Evolutionary conservation across 1,140 invertebrate species (phyloP), one percentile per base, ranked within the genome.

Genomic region (Drosophila melanica): DNA sequence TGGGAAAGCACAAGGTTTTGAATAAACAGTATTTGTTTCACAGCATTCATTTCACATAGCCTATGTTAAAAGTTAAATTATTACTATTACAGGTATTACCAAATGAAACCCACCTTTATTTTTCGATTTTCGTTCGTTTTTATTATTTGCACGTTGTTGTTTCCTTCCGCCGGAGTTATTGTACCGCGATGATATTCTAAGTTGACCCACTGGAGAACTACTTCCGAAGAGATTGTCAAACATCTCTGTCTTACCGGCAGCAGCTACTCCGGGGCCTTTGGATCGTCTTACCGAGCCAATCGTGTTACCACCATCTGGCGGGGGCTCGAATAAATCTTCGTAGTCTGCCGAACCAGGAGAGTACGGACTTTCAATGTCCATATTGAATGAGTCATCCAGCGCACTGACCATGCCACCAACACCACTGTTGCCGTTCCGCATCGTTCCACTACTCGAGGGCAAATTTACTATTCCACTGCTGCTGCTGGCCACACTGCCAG

Each of bases 271-370:
- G 23, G 64, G 66, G 27, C 42, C 35, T 41, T 82, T 85, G 1
- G 67, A 20, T 7, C 86, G 79, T 10, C 84, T 41, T 44, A 55
- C 51, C 9, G 50, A 41, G 35, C 74, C 65, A 27, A 70, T 59
- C 4, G 73, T 76, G 42, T 42, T 69, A 10, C 47, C 51, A 14
- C 59, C 59, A 27, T 93, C 93, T n/a, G 93, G 92, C 16, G 96
- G 96, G 27, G 97, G 96, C 92, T 97, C 96, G 92, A 97, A 97
- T 39, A 97, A 93, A 90, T 97, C 97, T 81, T 97, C 96, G 78
- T 96, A 97, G 84, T 97, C 95, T 70, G 95, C 96, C 3, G 96
- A 96, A 23, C 95, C 96, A 0, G 96, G 96, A 20, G 96, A 97
- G 92, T 97, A 97, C 0, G 97, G 97, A 10, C 96, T 97, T 54